Conservation (phyloP, 2,797 vertebrate genomes). For the Sarcophilus harrisii region DNA sequence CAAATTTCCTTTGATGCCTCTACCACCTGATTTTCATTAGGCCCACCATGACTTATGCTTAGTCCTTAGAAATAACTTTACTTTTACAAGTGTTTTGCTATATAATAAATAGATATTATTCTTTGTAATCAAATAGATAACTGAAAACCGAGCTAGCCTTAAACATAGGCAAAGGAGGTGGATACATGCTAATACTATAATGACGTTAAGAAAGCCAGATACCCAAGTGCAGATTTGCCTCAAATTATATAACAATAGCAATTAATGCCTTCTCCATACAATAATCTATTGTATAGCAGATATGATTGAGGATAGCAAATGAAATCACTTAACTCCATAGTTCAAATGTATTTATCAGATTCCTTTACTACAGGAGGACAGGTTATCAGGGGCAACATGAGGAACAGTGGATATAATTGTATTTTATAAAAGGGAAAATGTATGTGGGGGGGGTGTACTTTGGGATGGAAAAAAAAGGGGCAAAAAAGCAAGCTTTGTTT, state of each 20-base stretch:
- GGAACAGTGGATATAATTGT: not conserved
- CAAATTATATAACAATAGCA: not conserved
- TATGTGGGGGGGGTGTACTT: too few species aligned
- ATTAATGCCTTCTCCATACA: not conserved
- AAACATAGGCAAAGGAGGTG: not conserved
- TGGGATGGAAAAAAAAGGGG: not conserved
- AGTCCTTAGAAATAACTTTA: not conserved
- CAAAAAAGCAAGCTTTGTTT: not conserved
- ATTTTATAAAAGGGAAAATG: not conserved
- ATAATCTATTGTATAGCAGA: not conserved
- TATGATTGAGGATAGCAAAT: not conserved
- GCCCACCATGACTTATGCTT: conserved; percentile 21
- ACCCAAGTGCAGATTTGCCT: not conserved
- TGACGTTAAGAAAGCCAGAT: not conserved
- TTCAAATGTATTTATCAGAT: not conserved
- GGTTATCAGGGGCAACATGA: not conserved
- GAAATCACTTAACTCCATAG: not conserved
- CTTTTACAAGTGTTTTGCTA: not conserved
- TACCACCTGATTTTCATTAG: conserved; percentile 33
- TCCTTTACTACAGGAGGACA: not conserved
- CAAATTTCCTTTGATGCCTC: not conserved
- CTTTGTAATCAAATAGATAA: not conserved
- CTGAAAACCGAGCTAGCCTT: not conserved
- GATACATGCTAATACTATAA: not conserved
- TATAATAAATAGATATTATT: not conserved